A percentile compares a stretch with the other conserved stretches of the same genome.
Conservation (phyloP, 2,888 invertebrate genomes). For the Desoria tigrina region DNA sequence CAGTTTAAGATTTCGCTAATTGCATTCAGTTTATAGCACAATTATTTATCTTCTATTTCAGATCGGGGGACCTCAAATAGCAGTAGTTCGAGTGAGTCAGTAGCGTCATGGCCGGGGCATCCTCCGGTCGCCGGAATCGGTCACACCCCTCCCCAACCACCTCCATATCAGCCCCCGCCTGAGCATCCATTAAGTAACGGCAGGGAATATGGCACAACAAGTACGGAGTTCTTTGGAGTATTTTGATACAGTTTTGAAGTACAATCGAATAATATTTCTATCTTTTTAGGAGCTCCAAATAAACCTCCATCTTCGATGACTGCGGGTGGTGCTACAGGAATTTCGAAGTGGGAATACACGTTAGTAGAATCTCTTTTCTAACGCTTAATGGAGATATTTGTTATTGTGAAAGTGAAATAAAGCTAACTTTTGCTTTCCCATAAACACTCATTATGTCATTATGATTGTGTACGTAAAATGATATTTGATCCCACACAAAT, state of each 20-base stretch:
- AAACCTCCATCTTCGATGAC: conserved; percentile 5
- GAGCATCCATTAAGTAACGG: conserved; percentile 51
- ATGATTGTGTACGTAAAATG: no score
- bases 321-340: background rate
- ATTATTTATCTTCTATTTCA: conserved; percentile 15
- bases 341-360: conserved; percentile 15
- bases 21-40: no score
- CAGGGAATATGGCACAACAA: conserved; percentile 42
- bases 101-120: conserved; percentile 53
- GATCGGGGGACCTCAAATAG: conserved; percentile 51
- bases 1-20: background rate
- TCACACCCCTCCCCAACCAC: conserved; percentile 50
- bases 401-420: no score
- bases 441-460: no score
- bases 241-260: background rate
- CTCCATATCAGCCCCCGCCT: conserved; percentile 53
- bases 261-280: background rate
- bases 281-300: conserved; percentile 5
- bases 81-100: conserved; percentile 49
- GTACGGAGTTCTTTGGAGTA: conserved; percentile 26
- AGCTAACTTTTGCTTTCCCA: no score
- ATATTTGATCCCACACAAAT: no score
- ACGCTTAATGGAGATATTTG: no score
- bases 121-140: conserved; percentile 29
- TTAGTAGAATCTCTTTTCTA: no score